phyloP scores from a whole-genome alignment of 30 jellyfish, hydroid and myxozoan species.

The Aurelia sp. region DNA sequence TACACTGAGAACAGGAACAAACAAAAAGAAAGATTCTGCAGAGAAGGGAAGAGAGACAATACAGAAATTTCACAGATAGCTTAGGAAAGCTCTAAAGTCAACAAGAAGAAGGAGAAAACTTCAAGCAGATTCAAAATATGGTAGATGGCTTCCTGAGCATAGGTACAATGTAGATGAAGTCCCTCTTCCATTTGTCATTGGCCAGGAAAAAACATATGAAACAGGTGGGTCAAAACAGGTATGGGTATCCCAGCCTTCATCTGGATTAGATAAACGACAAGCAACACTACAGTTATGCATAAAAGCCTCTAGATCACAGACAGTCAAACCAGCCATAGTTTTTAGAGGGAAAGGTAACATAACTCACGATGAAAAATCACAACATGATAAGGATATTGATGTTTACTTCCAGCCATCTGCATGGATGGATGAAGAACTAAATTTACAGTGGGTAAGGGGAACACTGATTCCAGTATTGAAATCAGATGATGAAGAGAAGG shows the following conservation, averaged over 20 bases:
- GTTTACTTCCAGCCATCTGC: conserved; percentile 54
- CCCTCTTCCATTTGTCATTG: conserved; percentile 45
- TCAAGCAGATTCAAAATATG: conserved; percentile 28
- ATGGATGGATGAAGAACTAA: conserved; percentile 40
- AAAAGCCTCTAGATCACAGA: conserved; percentile 20
- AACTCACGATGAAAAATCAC: conserved; percentile 27
- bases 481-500: conserved; percentile 22
- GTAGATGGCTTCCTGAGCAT: conserved; percentile 45
- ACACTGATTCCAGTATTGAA: conserved; percentile 38
- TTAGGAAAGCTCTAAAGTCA: conserved; percentile 11
- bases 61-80: background rate
- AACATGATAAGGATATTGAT: conserved; percentile 40
- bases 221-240: conserved; percentile 28
- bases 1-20: background rate
- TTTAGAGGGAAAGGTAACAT: conserved; percentile 53
- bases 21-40: background rate
- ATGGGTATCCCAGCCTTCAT: conserved; percentile 59
- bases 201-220: conserved; percentile 34
- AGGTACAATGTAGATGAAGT: conserved; percentile 48
- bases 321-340: conserved; percentile 48
- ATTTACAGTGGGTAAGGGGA: conserved; percentile 36
- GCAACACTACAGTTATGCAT: conserved; percentile 43
- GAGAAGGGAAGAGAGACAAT: background rate
- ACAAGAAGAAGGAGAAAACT: conserved; percentile 21
- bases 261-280: conserved; percentile 54